Evolutionary conservation across 2,888 invertebrate genomes (phyloP).

Genomic region (Leptinotarsa juncta): DNA sequence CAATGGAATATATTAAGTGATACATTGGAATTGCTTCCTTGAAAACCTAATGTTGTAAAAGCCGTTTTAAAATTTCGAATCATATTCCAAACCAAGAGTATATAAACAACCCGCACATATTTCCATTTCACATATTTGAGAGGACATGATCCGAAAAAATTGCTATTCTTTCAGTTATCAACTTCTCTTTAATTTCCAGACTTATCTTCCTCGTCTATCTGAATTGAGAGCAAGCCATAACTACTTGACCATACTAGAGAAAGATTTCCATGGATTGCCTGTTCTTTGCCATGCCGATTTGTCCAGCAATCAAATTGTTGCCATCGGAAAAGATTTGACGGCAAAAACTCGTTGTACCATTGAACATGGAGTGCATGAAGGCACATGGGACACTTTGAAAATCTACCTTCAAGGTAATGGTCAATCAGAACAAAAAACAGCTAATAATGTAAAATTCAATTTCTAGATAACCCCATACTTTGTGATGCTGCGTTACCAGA

Average conservation of each 20-base stretch:
- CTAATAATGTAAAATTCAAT: slow-evolving; percentile 21
- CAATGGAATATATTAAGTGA: too few species aligned
- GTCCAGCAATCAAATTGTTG: slow-evolving; percentile 80
- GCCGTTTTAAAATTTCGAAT: too few species aligned
- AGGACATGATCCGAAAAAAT: too few species aligned
- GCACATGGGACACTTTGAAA: slow-evolving; percentile 73
- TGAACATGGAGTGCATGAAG: slow-evolving; percentile 80
- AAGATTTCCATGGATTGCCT: slow-evolving; percentile 86
- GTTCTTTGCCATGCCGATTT: slow-evolving; percentile 84
- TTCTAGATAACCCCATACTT: slow-evolving; percentile 83
- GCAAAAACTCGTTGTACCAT: slow-evolving; percentile 84
- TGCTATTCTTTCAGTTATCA: not conserved
- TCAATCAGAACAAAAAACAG: not conserved
- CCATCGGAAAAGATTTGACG: slow-evolving; percentile 80
- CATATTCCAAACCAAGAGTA: too few species aligned
- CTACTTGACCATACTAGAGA: slow-evolving; percentile 78
- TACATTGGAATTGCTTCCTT: too few species aligned
- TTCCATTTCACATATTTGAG: too few species aligned
- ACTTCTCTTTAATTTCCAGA: slow-evolving; percentile 69
- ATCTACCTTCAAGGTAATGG: slow-evolving; percentile 82
- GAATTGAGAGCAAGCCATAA: slow-evolving; percentile 83
- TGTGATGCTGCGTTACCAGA: slow-evolving; percentile 81
- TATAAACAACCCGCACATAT: too few species aligned
- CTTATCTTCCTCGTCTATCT: slow-evolving; percentile 81
- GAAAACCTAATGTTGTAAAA: too few species aligned